Base-by-base conservation (phyloP, 2,888 invertebrate genomes). In the Thumatha senex region DNA sequence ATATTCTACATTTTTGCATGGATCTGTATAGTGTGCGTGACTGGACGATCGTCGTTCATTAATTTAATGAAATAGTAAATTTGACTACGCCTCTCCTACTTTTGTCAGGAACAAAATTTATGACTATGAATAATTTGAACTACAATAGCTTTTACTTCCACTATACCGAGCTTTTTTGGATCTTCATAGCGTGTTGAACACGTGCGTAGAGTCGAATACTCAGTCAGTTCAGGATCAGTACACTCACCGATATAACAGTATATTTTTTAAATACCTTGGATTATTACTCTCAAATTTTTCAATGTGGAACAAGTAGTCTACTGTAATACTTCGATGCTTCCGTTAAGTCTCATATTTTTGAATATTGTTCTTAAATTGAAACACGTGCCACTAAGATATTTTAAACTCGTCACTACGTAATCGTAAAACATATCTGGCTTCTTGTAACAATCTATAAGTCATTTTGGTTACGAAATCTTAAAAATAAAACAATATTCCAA, bases 281-380 rank as follows among this genome's bases (percentile, higher is more conserved):
- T 62, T 67, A 74, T 81, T 74, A 84, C 84, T 85, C 79, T 86
- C 80, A 81, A 81, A 82, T 76, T 70, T 75, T 78, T 75, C 68
- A 69, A 72, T 60, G 70, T 67, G 63, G 62, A 73, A 56, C 74
- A 87, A 83, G 65, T 72, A 64, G 84, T 86, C 84, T 75, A 84
- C 67, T 73, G 61, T 84, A 85, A 78, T 85, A 85, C 87, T 88
- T 89, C 87, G 86, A 81, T 86, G 80, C 5, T 38, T 38, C 18
- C 18, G 18, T 24, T 5, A 24, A 24, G 18, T 24, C 18, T 24
- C 18, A 24, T 24, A 24, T 24, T 24, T 24, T 5, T 4, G 2
- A 24, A 24, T 24, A 24, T 4, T 24, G 5, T 24, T 24, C 2
- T 24, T 24, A 39, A 18, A 18, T 18, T n/a, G 15, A 39, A 11